Evolutionary conservation across 2,888 invertebrate species (phyloP), one percentile per base, ranked within the genome.

Genomic region (Caenorhabditis afra): DNA sequence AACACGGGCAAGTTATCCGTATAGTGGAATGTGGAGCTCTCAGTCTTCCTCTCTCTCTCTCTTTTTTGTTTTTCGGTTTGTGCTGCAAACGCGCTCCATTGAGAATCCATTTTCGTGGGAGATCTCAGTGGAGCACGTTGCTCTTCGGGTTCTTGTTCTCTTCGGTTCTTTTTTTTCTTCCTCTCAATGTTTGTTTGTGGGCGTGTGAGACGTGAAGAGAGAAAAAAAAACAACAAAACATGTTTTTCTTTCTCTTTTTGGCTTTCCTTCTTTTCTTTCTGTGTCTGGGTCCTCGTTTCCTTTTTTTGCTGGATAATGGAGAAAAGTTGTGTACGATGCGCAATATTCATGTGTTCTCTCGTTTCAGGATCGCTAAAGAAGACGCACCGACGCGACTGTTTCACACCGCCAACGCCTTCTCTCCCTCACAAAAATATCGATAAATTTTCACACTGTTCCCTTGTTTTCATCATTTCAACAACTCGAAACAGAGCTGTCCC

Each of bases 131-230:
- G 29, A 29, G 29, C 29, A 49, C 62, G 41, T 59, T 20, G 18
- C 18, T 35, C 39, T 44, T 18, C 52, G 45, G 47, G 22, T 23
- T 62, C 16, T 16, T 29, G 8, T 37, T 45, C 45, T 71, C 62
- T 52, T 61, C 64, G 50, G 35, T 64, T 44, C 47, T 47, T 58
- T 58, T 41, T 49, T 67, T 37, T 11, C 37, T 8, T 37, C 41
- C 14, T 41, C 41, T 41, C 12, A 11, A 11, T 41, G 41, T 41
- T 41, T 41, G 11, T 41, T 11, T 41, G 41, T 41, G 41, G 11
- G 41, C 14, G 41, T 41, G 41, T 41, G 11, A 3, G 11, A 41
- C 3, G 12, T 3, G 12, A 14, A 3, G 11, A 8, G 41, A 14
- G 29, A 29, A 29, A 29, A 3, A 29, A 3, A 29, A 29, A 29